These are phyloP conservation scores for Hippocampus abdominalis DNA, from an alignment of 2,113 vertebrate genomes.

Conservation along the genomic window DNA sequence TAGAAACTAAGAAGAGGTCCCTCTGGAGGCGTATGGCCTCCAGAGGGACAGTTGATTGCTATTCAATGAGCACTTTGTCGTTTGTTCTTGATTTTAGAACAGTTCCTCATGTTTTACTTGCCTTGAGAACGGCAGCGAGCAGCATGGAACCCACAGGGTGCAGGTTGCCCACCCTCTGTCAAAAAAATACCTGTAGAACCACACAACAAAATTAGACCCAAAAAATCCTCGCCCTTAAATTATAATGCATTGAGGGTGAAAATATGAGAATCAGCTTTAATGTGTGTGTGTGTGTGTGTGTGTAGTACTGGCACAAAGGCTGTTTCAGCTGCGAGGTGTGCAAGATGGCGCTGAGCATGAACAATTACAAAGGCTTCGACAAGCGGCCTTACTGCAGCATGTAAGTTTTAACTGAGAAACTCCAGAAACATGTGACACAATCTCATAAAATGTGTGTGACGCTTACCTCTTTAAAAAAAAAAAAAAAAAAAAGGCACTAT, in stretches of 20 bases:
- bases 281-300: constrained; percentile 14
- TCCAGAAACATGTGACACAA: not conserved
- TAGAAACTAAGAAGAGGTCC: too few relatives aligned
- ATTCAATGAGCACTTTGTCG: not conserved
- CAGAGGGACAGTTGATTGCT: not conserved
- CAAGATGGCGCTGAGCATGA: constrained; percentile 99
- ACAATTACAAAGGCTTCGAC: constrained; percentile 97
- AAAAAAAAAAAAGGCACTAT: constrained; percentile 77
- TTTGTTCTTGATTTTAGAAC: not conserved
- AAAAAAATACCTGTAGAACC: not conserved
- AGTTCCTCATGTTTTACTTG: not conserved
- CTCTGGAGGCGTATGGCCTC: too few relatives aligned
- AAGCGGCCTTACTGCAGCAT: constrained; percentile 97
- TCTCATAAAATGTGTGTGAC: not conserved
- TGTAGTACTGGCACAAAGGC: constrained; percentile 95
- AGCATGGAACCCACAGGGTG: not conserved
- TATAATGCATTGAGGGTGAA: too few relatives aligned
- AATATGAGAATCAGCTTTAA: not conserved
- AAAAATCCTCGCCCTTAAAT: too few relatives aligned
- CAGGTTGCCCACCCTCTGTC: not conserved
- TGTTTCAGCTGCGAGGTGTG: constrained; percentile 98
- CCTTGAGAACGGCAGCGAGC: not conserved
- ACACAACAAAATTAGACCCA: not conserved
- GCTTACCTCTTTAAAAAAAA: not conserved
- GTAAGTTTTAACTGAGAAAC: constrained; percentile 73